A percentile compares a stretch with the other conserved stretches of the same genome.
Evolutionary conservation across 2,888 invertebrate species (phyloP).

Genomic region (Drosophila phalerata): DNA sequence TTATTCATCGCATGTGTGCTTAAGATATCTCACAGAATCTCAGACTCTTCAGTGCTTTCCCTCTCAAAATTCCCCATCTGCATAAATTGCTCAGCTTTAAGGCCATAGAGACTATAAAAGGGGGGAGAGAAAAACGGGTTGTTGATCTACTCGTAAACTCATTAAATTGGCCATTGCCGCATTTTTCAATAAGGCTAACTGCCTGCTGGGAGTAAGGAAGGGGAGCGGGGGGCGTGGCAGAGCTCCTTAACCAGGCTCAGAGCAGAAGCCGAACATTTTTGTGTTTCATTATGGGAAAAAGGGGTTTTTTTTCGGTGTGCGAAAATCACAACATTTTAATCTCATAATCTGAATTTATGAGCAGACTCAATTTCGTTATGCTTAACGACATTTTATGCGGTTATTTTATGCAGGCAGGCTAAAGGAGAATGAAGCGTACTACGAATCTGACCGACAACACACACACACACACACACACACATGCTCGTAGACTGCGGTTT

Average conservation of each 20-base stretch:
- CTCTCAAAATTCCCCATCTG: constrained; percentile 2
- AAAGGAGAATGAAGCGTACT: constrained; percentile 52
- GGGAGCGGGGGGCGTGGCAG: background rate
- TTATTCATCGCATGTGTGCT: constrained; percentile 24
- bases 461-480: constrained; percentile 12
- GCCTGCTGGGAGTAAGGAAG: constrained; percentile 2
- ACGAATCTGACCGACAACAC: constrained; percentile 23
- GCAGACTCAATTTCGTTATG: constrained; percentile 82
- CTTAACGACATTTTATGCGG: constrained; percentile 81
- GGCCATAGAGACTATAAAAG: background rate
- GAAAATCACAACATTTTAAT: constrained; percentile 81
- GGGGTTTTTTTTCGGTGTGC: constrained; percentile 50
- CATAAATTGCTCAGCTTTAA: constrained; percentile 37
- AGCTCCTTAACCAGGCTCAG: constrained; percentile 4
- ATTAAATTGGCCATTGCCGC: constrained; percentile 67
- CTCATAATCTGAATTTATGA: constrained; percentile 82
- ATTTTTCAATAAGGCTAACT: constrained; percentile 63
- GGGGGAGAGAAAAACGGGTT: constrained; percentile 1
- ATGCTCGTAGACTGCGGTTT: constrained; percentile 63
- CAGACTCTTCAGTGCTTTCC: constrained; percentile 10
- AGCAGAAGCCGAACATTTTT: constrained; percentile 34
- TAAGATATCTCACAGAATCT: constrained; percentile 7
- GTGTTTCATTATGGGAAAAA: constrained; percentile 59
- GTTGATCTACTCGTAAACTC: constrained; percentile 63
- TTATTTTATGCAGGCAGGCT: constrained; percentile 73